Percentiles rank a stretch among this genome's conserved stretches.
These are phyloP conservation scores for Eulacestoma nigropectus DNA, from an alignment of 2,113 vertebrate genomes.

Conservation along the genomic window DNA sequence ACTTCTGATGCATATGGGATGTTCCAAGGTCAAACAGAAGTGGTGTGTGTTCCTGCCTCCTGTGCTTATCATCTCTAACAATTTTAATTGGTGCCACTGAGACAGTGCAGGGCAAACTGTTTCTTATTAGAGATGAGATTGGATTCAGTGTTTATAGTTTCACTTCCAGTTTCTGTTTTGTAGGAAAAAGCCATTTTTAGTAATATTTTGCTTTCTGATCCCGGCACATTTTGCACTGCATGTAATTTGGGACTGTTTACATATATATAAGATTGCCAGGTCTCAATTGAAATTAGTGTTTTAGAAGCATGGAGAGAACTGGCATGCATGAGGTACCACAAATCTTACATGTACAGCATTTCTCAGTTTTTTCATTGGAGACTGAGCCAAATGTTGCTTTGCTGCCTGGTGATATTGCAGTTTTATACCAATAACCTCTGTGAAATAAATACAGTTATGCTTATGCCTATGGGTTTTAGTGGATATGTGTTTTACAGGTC, in stretches of 20 bases:
- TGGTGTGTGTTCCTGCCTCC: not conserved
- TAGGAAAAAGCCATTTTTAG: not conserved
- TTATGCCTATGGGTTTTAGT: not conserved
- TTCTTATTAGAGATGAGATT: not conserved
- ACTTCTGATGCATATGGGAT: not conserved
- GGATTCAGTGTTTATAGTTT: not conserved
- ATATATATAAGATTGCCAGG: not conserved
- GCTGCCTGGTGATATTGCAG: not conserved
- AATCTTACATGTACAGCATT: not conserved
- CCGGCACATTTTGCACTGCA: not conserved
- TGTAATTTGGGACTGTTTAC: not conserved
- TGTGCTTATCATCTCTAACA: not conserved
- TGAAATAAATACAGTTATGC: not conserved
- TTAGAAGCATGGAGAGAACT: conserved; percentile 9
- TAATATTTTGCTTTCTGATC: not conserved
- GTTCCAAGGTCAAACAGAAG: not conserved
- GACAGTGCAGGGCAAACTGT: not conserved
- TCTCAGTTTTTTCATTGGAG: not conserved
- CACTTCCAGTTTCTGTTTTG: not conserved
- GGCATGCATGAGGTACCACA: not conserved
- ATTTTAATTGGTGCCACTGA: not conserved
- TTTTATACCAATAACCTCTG: not conserved
- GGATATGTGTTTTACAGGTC: not conserved
- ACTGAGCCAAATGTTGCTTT: not conserved
- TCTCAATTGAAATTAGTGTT: not conserved